Evolutionary conservation across 2,113 vertebrate genomes (phyloP).

Genomic region (Grallaria varia): DNA sequence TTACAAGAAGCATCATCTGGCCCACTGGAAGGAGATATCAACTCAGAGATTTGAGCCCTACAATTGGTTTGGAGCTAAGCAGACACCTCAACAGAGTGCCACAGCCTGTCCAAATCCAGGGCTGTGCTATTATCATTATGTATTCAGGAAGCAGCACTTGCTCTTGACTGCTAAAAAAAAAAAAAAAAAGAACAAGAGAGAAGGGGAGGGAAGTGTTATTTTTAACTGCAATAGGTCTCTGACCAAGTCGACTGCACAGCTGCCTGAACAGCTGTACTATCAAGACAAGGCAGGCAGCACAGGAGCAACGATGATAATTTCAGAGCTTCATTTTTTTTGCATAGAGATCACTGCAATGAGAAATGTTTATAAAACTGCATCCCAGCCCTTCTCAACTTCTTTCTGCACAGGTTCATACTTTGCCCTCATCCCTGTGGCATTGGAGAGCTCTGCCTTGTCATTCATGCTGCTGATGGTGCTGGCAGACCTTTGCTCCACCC

Average conservation of each 20-base stretch:
- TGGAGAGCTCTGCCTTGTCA: not conserved
- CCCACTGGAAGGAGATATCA: not conserved
- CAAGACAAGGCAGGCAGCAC: not conserved
- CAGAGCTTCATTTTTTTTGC: not conserved
- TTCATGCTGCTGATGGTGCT: not conserved
- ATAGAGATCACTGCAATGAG: not conserved
- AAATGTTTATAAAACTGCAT: not conserved
- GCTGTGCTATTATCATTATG: not conserved
- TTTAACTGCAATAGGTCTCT: not conserved
- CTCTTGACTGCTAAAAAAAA: not conserved
- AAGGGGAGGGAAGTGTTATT: not conserved
- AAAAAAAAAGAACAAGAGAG: not conserved
- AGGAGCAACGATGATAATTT: not conserved
- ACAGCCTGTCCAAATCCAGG: not conserved
- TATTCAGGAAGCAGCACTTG: not conserved
- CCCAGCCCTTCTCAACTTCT: not conserved
- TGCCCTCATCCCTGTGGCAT: not conserved
- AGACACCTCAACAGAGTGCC: not conserved
- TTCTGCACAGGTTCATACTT: not conserved
- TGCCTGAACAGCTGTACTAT: not conserved
- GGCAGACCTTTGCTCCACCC: not conserved
- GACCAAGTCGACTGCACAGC: not conserved
- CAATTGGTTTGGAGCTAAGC: not conserved
- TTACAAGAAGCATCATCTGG: not conserved
- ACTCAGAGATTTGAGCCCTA: not conserved